phyloP scores from a whole-genome alignment of 2,888 invertebrate genomes.

The Cephalotes varians region DNA sequence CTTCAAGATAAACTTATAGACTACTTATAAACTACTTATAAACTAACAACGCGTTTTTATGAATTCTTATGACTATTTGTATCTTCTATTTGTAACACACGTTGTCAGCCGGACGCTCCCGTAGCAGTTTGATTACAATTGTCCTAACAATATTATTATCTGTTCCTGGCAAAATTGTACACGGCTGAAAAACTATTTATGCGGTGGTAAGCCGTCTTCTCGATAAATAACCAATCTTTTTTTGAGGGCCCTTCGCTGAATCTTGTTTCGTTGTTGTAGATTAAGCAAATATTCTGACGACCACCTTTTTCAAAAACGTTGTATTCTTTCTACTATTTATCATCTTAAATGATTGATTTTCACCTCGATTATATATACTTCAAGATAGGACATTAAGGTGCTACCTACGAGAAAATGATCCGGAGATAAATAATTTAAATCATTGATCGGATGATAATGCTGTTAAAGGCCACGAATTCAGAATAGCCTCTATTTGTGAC shows the following conservation, averaged over 20 bases:
- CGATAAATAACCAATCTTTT: background rate
- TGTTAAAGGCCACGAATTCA: background rate
- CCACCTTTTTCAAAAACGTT: background rate
- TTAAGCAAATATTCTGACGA: background rate
- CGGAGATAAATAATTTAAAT: background rate
- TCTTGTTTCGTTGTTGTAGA: background rate
- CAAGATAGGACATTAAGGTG: background rate
- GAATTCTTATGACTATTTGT: rapidly evolving
- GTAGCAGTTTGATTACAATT: background rate
- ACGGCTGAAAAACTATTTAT: background rate
- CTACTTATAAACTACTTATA: background rate
- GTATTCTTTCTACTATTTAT: background rate
- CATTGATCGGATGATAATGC: background rate
- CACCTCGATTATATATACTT: background rate
- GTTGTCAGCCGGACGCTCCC: background rate
- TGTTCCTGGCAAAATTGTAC: background rate
- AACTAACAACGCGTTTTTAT: no score
- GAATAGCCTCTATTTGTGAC: background rate
- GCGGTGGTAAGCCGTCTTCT: background rate
- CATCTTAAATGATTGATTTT: background rate
- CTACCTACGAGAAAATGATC: background rate
- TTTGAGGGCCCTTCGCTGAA: background rate
- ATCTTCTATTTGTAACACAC: background rate
- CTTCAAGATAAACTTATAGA: no score
- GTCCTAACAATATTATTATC: background rate